Base-by-base conservation (phyloP, 92 coral and sea anemone genomes). In the Scolanthus callimorphus region DNA sequence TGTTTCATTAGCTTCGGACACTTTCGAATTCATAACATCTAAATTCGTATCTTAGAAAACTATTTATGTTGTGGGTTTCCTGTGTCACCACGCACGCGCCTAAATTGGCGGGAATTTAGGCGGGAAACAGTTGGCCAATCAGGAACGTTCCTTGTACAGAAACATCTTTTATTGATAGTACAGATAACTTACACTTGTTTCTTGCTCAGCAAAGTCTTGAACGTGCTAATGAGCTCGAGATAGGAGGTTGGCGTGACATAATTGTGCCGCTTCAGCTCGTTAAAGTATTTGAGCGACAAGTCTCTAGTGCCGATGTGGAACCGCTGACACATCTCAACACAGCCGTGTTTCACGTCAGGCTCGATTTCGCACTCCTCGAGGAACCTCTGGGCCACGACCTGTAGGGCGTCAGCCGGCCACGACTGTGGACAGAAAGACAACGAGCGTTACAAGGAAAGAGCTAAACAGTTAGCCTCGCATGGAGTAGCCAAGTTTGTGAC, bases 201-300 rank as follows among this genome's bases (percentile, higher is more conserved):
- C 73, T 84, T 80, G 79, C 84, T 82, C 29, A 94, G 85, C 68
- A 94, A 73, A 31, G 78, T 77, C 79, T 94, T 94, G 80, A 94
- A 94, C 15, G 99, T 94, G 67, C 76, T 88, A 67, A 94, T 94
- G 22, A 94, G 90, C 59, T 88, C 99, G 57, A 94, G 78, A 59
- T 94, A 94, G 19, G 99, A 94, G 29, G 99, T 94, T 2, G 99
- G 99, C n/a, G 99, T 94, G 62, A 94, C 99, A 70, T 92, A 88
- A 70, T 92, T 92, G 68, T 92, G 98, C 30, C 98, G 81, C 52
- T 92, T 92, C 61, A 92, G 82, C 37, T 92, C 96, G 63, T 84
- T 85, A 24, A 76, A 82, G 73, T 79, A 92, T 41, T 54, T 69
- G 48, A 68, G 63, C 8, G 98, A 92, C 55, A 92, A 62, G 0